These are phyloP conservation scores for Calyptommatus sinebrachiatus DNA, from an alignment of 2,113 vertebrate species.

Conservation along the genomic window DNA sequence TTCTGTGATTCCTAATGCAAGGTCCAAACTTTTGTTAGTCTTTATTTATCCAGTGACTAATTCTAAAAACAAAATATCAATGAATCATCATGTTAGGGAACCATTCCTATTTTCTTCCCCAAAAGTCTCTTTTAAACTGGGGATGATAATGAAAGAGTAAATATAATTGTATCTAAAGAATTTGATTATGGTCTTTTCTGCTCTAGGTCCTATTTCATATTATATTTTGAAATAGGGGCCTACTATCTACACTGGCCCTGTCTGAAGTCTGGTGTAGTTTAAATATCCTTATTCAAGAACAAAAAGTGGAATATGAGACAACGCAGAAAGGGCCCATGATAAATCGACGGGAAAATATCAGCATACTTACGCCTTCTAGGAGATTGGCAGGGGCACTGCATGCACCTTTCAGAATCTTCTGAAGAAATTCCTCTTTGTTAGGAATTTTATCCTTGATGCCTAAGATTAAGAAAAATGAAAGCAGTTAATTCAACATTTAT, in stretches of 20 bases:
- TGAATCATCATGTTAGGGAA: no score
- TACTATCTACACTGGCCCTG: not conserved
- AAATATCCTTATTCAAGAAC: no score
- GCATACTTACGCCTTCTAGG: constrained; percentile 87
- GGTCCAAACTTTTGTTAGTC: not conserved
- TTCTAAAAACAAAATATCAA: not conserved
- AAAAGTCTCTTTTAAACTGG: no score
- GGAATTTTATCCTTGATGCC: constrained; percentile 89
- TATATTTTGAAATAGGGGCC: no score
- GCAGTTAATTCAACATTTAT: constrained; percentile 1
- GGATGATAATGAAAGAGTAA: no score
- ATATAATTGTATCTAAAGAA: not conserved
- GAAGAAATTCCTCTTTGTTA: constrained; percentile 86
- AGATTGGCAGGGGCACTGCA: constrained; percentile 87
- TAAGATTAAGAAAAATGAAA: constrained; percentile 52
- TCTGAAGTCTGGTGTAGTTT: no score
- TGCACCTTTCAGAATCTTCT: constrained; percentile 80
- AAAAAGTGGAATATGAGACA: no score
- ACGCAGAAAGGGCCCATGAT: no score
- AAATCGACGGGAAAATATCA: not conserved
- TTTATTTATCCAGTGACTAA: no score
- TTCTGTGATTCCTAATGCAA: no score
- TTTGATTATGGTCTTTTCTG: not conserved
- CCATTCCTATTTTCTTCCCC: no score
- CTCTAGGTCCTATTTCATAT: no score